These are phyloP conservation scores for Hypercompe scribonia DNA, from an alignment of 2,888 invertebrate species.

Conservation along the genomic window DNA sequence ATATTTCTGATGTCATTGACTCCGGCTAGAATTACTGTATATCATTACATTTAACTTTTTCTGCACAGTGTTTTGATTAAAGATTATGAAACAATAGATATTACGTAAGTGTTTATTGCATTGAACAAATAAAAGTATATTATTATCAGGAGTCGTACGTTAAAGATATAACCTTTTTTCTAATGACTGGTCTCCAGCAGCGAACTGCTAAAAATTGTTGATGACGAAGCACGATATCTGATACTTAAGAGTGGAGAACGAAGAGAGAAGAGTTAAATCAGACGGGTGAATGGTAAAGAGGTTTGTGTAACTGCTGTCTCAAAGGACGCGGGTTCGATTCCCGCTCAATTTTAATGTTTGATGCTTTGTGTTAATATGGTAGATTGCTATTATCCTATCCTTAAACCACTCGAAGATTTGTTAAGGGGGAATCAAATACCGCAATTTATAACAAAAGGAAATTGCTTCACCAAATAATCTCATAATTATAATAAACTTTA, in stretches of 20 bases:
- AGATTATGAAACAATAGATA: slow-evolving; percentile 9
- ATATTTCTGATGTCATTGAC: slow-evolving; percentile 18
- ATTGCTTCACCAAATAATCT: not conserved
- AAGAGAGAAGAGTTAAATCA: too few species aligned
- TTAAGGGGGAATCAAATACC: not conserved
- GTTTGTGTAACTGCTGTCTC: too few species aligned
- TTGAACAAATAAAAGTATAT: not conserved
- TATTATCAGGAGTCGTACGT: not conserved
- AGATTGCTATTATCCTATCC: too few species aligned
- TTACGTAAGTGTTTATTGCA: not conserved
- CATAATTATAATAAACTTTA: not conserved
- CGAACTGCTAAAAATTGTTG: too few species aligned
- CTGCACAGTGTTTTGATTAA: slow-evolving; percentile 8
- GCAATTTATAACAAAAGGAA: not conserved
- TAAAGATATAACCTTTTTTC: too few species aligned
- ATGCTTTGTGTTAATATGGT: too few species aligned
- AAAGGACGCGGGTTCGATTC: too few species aligned
- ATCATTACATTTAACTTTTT: slow-evolving; percentile 20
- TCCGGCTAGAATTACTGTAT: slow-evolving; percentile 6
- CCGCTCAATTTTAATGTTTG: too few species aligned
- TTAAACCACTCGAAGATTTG: not conserved
- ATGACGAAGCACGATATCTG: too few species aligned
- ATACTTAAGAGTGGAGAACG: too few species aligned
- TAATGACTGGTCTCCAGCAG: too few species aligned
- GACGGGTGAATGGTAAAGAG: too few species aligned